Base-by-base conservation (phyloP, 2,113 vertebrate species). In the Zosterops hypoxanthus region DNA sequence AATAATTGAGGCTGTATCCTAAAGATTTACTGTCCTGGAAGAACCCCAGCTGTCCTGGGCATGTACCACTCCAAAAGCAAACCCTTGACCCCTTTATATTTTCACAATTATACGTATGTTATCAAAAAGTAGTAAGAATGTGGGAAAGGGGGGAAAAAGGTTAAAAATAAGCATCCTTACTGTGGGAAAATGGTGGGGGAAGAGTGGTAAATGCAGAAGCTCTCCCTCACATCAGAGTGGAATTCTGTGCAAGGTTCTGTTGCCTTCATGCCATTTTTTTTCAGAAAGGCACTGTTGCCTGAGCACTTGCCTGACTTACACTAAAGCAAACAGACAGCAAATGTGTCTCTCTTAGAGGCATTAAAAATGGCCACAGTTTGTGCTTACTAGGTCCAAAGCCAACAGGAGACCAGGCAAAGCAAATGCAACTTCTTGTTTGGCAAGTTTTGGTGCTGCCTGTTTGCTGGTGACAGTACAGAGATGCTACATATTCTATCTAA, bases 41-140 rank as follows among this genome's bases (percentile, higher is more conserved):
- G 91, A 91, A 81, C 64, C 44, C 28, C 9, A 10, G 56, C 28
- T 78, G 24, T 65, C 88, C 52, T 63, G 33, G 41, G 70, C 25
- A 87, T 75, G 63, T 57, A 33, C 80, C 44, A 41, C 64, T 94
- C 63, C 73, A 82, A 88, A 89, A 86, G 56, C 77, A 94, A 92
- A 91, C 73, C 76, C 84, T 50, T 93, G 72, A 59, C 86, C 87
- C 39, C 50, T 92, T 92, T 95, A 78, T 97, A 92, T 97, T 97
- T 98, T 97, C 88, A 70, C 83, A 95, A 96, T 96, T 97, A 81
- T 61, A 91, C 9, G 8, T 61, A 94, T 47, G 22, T 89, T 96
- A 97, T 92, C 82, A 81, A 92, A 97, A 92, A 96, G 56, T 93
- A 86, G 36, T n/a, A 84, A 95, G 90, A 88, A 97, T 2, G 2